Evolutionary conservation across 2,888 invertebrate genomes (phyloP).

Genomic region (Octodonta nipae): DNA sequence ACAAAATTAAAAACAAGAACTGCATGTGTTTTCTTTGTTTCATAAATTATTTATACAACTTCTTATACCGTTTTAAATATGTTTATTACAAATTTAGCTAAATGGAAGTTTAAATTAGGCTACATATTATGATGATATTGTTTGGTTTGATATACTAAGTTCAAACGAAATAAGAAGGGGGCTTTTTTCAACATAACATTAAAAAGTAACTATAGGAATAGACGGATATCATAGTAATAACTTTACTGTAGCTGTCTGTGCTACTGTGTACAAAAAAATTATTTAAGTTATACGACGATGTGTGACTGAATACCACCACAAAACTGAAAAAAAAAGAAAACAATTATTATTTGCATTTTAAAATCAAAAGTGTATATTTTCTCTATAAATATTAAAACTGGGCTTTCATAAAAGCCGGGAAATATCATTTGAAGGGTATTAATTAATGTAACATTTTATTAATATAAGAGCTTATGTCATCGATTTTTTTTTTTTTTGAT

Average conservation of each 20-base stretch:
- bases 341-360: too few species aligned
- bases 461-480: too few species aligned
- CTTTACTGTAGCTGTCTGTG: slow-evolving; percentile 19
- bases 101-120: slow-evolving; percentile 18
- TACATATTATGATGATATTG: slow-evolving; percentile 16
- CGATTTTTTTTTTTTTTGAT: too few species aligned
- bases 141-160: slow-evolving; percentile 18
- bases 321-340: too few species aligned
- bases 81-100: slow-evolving; percentile 15
- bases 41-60: slow-evolving; percentile 6
- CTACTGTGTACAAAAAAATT: slow-evolving; percentile 26
- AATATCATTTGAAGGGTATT: too few species aligned
- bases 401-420: too few species aligned
- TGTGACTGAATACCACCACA: too few species aligned
- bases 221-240: slow-evolving; percentile 27
- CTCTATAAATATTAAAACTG: too few species aligned
- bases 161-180: too few species aligned
- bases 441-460: too few species aligned
- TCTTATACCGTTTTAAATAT: slow-evolving; percentile 14
- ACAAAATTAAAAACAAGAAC: slow-evolving; percentile 3
- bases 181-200: slow-evolving; percentile 8
- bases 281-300: too few species aligned
- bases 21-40: slow-evolving; percentile 10
- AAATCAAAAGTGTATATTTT: too few species aligned
- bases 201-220: slow-evolving; percentile 27